Percentiles rank a stretch among this genome's conserved stretches.
phyloP scores from a whole-genome alignment of 2,888 invertebrate species.

The Amphimallon solstitiale region DNA sequence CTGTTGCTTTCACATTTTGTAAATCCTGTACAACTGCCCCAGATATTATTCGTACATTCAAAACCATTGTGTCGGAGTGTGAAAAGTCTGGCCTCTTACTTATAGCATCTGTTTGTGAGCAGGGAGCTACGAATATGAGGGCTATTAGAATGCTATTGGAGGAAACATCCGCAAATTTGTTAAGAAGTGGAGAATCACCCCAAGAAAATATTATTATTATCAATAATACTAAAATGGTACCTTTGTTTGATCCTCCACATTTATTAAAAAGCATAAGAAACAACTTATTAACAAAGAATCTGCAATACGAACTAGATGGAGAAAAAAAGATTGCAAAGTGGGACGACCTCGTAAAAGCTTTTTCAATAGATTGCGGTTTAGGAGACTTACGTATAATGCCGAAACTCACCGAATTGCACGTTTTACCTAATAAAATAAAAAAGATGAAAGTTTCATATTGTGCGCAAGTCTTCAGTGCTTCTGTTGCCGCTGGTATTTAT shows the following conservation, averaged over 20 bases:
- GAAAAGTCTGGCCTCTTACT: too few relatives aligned
- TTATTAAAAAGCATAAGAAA: constrained; percentile 42
- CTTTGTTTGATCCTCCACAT: constrained; percentile 39
- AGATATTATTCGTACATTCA: too few relatives aligned
- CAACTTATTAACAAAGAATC: constrained; percentile 38
- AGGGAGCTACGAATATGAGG: background rate
- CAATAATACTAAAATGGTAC: constrained; percentile 24
- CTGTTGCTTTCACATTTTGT: too few relatives aligned
- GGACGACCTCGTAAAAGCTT: constrained; percentile 39
- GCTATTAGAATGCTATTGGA: background rate
- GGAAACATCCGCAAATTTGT: background rate
- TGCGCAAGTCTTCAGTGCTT: constrained; percentile 43
- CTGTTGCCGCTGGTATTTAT: constrained; percentile 41
- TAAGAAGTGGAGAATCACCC: background rate
- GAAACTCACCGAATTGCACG: constrained; percentile 44
- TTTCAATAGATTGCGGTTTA: constrained; percentile 41
- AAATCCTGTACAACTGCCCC: too few relatives aligned
- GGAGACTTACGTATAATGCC: constrained; percentile 36
- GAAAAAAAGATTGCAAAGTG: constrained; percentile 32
- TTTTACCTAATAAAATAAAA: constrained; percentile 42
- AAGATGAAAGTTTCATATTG: constrained; percentile 45
- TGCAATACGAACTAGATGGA: constrained; percentile 12
- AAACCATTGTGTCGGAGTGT: too few relatives aligned
- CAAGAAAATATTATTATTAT: background rate
- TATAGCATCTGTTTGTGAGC: constrained; percentile 1